Conservation (phyloP, 2,888 invertebrate genomes). For the Diaperis boleti region DNA sequence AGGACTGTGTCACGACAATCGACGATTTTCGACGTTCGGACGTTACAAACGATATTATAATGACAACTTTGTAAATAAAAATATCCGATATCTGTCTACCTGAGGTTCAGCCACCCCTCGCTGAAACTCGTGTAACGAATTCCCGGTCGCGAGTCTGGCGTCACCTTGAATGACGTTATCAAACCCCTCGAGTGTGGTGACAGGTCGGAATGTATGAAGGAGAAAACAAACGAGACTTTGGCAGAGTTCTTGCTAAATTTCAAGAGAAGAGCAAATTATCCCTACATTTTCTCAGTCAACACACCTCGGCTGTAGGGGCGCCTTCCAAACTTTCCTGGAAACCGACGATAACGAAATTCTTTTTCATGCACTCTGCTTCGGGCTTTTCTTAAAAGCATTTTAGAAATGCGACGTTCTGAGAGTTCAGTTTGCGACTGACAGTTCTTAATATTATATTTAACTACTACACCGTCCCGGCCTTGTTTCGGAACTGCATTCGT, state of each 20-base stretch:
- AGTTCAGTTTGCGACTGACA: constrained; percentile 20
- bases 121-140: constrained; percentile 37
- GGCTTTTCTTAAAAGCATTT: constrained; percentile 56
- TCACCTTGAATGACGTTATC: constrained; percentile 45
- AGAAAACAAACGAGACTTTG: constrained; percentile 47
- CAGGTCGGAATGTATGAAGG: constrained; percentile 43
- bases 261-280: constrained; percentile 47
- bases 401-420: constrained; percentile 40
- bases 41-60: constrained; percentile 26
- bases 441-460: constrained; percentile 25
- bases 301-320: constrained; percentile 37
- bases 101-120: constrained; percentile 10
- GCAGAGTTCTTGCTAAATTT: constrained; percentile 45
- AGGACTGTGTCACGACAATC: constrained; percentile 28
- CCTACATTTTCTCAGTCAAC: constrained; percentile 47
- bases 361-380: constrained; percentile 55
- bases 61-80: not conserved
- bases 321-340: constrained; percentile 51
- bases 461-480: constrained; percentile 6
- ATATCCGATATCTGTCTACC: not conserved
- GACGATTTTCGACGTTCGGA: constrained; percentile 23
- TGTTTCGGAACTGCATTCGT: constrained; percentile 1
- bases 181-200: constrained; percentile 44
- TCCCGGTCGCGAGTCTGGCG: constrained; percentile 39
- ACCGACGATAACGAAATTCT: constrained; percentile 60